Evolutionary conservation across 30 jellyfish, hydroid and myxozoan species (phyloP), one percentile per base, ranked within the genome.

Genomic region (Aurelia aurita complex sp. Pacific): DNA sequence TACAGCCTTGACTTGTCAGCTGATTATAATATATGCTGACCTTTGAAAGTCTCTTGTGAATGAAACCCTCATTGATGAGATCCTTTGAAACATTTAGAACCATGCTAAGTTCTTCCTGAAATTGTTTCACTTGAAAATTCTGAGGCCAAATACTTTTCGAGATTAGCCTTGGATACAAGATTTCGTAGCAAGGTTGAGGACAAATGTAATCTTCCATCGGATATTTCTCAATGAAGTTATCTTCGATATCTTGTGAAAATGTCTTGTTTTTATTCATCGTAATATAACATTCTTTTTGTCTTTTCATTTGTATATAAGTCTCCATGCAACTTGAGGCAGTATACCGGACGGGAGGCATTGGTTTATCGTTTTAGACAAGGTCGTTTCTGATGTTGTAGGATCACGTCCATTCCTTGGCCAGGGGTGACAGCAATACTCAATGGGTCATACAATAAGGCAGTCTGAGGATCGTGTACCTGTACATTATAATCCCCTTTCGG

Each of bases 161-260:
- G 16, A 71, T 73, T 23, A 11, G 15, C 43, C 29, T 4, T 2
- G 76, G 80, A 71, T 69, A 82, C 23, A 36, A 8, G 32, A 69
- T 65, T 70, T 82, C 91, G 34, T 59, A 52, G 84, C 91, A 82
- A 2, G 91, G 80, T 33, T 61, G 79, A 1, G 85, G 85, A 46
- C 91, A 82, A 14, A 1, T 64, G 75, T 86, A 82, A 8, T 82
- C 73, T 6, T 76, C 80, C 1, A 70, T 50, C 3, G 90, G 90
- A 3, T 36, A 29, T 54, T 36, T 2, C 74, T 23, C 29, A 59
- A n/a, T 32, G 63, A 81, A 14, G 2, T 34, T 60, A 15, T 35
- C 51, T 64, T 54, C 81, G 81, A 9, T 12, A 0, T 50, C n/a
- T 17, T 82, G 85, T 14, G 19, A 34, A 5, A 18, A 61, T 7